Percentiles rank a stretch among this genome's conserved stretches.
These are phyloP conservation scores for Lepisosteus osseus DNA, from an alignment of 2,113 vertebrate genomes.

Conservation along the genomic window DNA sequence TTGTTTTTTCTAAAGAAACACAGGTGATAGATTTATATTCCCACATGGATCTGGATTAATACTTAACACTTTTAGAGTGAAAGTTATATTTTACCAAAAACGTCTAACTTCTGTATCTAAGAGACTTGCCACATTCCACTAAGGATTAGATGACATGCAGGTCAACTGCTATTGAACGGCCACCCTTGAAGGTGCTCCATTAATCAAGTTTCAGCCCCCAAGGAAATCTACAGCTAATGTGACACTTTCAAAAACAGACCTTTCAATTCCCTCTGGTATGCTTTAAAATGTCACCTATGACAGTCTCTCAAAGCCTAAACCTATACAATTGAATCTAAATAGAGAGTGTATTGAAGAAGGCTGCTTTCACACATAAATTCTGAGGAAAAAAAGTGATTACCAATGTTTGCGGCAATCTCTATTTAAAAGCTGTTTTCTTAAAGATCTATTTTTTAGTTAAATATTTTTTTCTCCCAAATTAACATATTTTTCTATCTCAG, in stretches of 20 bases:
- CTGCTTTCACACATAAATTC: not conserved
- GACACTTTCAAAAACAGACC: conserved; percentile 16
- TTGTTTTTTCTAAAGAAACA: no score
- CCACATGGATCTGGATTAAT: no score
- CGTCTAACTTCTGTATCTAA: not conserved
- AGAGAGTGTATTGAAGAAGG: not conserved
- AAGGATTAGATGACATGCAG: not conserved
- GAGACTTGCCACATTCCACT: not conserved
- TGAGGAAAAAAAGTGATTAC: not conserved
- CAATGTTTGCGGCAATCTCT: not conserved
- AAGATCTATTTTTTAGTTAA: not conserved
- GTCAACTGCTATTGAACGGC: conserved; percentile 1
- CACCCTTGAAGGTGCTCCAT: conserved; percentile 9
- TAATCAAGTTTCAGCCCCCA: conserved; percentile 16
- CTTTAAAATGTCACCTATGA: conserved; percentile 12
- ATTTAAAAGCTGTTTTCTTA: not conserved
- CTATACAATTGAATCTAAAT: not conserved
- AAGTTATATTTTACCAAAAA: not conserved
- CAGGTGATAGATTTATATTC: no score
- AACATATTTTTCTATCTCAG: no score
- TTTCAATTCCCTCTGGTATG: not conserved
- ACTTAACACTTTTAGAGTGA: not conserved
- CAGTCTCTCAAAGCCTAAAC: not conserved
- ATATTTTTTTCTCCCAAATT: not conserved
- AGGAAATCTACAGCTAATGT: conserved; percentile 12